phyloP scores from a whole-genome alignment of 2,797 vertebrate species.

The Phrynocephalus vlangalii region DNA sequence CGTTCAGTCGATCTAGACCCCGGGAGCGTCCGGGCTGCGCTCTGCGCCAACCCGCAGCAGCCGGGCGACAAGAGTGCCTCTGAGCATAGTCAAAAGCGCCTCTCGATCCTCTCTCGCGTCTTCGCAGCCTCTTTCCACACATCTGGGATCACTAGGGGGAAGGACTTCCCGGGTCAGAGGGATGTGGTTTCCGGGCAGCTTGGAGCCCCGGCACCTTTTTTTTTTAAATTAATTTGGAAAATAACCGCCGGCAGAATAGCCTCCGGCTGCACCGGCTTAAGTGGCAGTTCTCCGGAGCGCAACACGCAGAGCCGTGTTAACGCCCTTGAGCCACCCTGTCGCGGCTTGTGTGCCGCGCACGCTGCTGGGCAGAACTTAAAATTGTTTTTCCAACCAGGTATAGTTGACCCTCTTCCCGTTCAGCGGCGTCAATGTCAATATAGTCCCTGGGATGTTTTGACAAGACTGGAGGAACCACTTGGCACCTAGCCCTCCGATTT shows the following conservation, averaged over 20 bases:
- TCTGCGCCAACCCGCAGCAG: no score
- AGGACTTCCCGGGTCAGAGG: slow-evolving; percentile 50
- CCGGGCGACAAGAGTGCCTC: no score
- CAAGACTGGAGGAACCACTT: neutral
- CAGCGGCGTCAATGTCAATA: neutral
- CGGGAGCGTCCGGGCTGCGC: neutral
- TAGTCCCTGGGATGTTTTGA: neutral
- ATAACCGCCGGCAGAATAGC: slow-evolving; percentile 16
- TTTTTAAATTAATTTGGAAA: slow-evolving; percentile 10
- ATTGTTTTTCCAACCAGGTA: slow-evolving; percentile 29
- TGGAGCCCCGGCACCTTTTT: slow-evolving; percentile 40
- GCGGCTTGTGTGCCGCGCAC: neutral
- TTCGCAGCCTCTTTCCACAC: slow-evolving; percentile 1
- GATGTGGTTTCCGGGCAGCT: slow-evolving; percentile 48
- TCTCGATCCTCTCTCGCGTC: neutral
- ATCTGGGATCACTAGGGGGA: slow-evolving; percentile 44
- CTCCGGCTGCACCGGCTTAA: neutral
- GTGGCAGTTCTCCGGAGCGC: neutral
- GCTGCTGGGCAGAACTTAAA: slow-evolving; percentile 34
- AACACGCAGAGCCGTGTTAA: neutral
- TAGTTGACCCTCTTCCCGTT: neutral
- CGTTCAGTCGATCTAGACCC: no score
- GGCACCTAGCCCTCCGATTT: neutral
- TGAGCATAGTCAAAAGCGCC: neutral
- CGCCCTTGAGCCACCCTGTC: neutral